Percentiles rank a stretch among this genome's conserved stretches.
Conservation (phyloP, 35 echinoderm and acorn worm genomes). For the Anneissia japonica region DNA sequence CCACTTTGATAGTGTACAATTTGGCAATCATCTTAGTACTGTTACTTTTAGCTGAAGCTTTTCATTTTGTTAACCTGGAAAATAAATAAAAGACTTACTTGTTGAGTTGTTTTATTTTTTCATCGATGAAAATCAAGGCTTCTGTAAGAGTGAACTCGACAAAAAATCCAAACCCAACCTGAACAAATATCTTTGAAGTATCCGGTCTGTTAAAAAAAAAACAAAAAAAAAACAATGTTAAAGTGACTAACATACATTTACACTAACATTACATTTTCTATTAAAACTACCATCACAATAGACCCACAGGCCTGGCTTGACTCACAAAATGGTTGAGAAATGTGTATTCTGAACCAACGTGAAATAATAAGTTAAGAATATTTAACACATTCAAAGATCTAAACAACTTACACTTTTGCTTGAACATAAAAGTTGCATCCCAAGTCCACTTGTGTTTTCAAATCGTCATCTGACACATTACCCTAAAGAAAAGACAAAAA, state of each 20-base stretch:
- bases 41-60: no score
- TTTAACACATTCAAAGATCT: no score
- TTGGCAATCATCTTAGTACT: no score
- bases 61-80: background rate
- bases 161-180: slow-evolving; percentile 98
- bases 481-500: slow-evolving; percentile 38
- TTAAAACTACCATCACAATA: no score
- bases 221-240: background rate
- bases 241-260: no score
- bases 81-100: slow-evolving; percentile 36
- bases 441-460: slow-evolving; percentile 88
- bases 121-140: slow-evolving; percentile 87
- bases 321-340: no score
- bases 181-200: slow-evolving; percentile 80
- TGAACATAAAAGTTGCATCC: slow-evolving; percentile 99
- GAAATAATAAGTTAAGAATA: no score
- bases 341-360: no score
- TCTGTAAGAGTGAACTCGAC: slow-evolving; percentile 77
- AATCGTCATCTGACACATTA: slow-evolving; percentile 28
- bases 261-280: no score
- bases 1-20: no score
- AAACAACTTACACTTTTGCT: slow-evolving; percentile 95
- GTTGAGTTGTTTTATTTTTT: slow-evolving; percentile 75
- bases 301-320: no score
- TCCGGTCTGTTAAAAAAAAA: slow-evolving; percentile 52